A percentile compares a stretch with the other conserved stretches of the same genome.
Conservation (phyloP, 2,113 vertebrate species). For the Todiramphus chloris region DNA sequence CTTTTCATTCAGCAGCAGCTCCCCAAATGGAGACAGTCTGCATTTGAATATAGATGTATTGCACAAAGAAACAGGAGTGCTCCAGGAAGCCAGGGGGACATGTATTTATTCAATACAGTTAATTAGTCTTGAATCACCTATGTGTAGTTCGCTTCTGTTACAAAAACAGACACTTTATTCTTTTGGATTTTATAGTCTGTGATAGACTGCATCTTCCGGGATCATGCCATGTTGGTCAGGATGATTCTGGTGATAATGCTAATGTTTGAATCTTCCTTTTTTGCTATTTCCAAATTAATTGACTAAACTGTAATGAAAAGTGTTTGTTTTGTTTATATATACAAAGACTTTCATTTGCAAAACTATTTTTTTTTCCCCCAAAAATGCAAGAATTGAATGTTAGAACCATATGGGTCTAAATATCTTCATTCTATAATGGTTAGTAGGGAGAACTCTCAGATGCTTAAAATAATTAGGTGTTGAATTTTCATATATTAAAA, state of each 20-base stretch:
- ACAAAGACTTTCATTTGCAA: not conserved
- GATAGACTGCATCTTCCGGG: not conserved
- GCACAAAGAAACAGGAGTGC: not conserved
- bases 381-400: not conserved
- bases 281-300: not conserved
- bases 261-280: not conserved
- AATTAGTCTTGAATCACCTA: not conserved
- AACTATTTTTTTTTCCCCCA: not conserved
- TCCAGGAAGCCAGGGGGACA: not conserved
- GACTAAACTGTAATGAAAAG: not conserved
- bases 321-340: not conserved
- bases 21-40: not conserved
- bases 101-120: not conserved
- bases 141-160: not conserved
- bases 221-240: not conserved
- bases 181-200: not conserved
- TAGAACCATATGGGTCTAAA: not conserved
- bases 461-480: not conserved
- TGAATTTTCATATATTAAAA: not conserved
- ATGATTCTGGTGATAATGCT: not conserved
- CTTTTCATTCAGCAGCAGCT: not conserved
- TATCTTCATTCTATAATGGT: not conserved
- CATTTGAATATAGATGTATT: fast-evolving
- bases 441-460: not conserved
- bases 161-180: not conserved